Evolutionary conservation across 2,797 vertebrate species (phyloP).

Genomic region (Acanthurus leucopareius): DNA sequence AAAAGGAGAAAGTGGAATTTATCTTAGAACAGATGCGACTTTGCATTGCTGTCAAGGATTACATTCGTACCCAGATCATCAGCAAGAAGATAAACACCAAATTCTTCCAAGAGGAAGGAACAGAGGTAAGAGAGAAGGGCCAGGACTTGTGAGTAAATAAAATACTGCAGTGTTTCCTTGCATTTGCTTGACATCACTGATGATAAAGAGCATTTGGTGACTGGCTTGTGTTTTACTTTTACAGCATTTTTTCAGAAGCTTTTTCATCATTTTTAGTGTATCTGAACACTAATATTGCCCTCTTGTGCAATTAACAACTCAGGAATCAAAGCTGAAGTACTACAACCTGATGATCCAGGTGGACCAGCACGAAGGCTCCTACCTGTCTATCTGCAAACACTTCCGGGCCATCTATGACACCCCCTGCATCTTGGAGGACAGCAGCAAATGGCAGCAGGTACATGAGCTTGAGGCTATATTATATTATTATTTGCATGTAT

Average conservation of each 20-base stretch:
- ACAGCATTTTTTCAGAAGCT: background rate
- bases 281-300: background rate
- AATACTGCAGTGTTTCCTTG: background rate
- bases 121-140: slow-evolving; percentile 86
- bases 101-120: slow-evolving; percentile 97
- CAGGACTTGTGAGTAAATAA: background rate
- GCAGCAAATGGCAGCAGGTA: slow-evolving; percentile 99
- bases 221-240: background rate
- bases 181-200: background rate
- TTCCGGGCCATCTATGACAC: slow-evolving; percentile 99
- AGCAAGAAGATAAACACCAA: slow-evolving; percentile 99
- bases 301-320: slow-evolving; percentile 32
- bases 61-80: slow-evolving; percentile 98
- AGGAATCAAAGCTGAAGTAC: slow-evolving; percentile 97
- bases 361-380: slow-evolving; percentile 97
- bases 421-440: slow-evolving; percentile 96
- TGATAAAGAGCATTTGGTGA: background rate
- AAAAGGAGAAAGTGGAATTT: slow-evolving; percentile 98
- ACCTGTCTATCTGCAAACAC: slow-evolving; percentile 98
- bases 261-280: background rate
- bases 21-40: slow-evolving; percentile 99
- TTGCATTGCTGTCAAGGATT: slow-evolving; percentile 98
- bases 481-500: too few relatives aligned
- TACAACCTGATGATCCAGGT: slow-evolving; percentile 99
- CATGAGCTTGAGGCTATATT: background rate